These are phyloP conservation scores for Dasypus novemcinctus DNA, from an alignment of 2,113 vertebrate species.

Conservation along the genomic window DNA sequence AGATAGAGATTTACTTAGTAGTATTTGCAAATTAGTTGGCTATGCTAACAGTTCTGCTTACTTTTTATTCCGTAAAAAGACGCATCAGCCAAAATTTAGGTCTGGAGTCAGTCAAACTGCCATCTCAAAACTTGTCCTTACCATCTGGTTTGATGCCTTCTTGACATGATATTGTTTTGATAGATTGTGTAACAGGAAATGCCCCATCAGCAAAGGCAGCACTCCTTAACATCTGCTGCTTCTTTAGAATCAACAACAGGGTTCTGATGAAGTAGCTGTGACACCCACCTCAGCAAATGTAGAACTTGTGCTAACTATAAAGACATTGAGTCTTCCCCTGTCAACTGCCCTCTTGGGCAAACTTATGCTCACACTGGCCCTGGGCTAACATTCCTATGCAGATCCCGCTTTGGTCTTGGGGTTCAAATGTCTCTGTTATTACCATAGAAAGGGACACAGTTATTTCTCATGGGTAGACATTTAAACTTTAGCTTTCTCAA, in stretches of 20 bases:
- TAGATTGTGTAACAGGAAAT: constrained; percentile 45
- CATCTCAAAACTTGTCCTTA: constrained; percentile 53
- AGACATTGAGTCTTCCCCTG: neutral
- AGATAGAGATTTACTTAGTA: neutral
- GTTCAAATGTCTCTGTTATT: neutral
- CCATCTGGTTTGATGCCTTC: constrained; percentile 63
- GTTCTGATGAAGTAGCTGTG: neutral
- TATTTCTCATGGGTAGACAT: neutral
- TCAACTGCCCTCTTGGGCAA: neutral
- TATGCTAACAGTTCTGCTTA: constrained; percentile 45
- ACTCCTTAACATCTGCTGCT: neutral
- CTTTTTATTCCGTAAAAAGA: constrained; percentile 57
- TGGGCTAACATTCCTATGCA: neutral
- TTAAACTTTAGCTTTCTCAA: neutral
- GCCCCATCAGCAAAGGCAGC: constrained; percentile 41
- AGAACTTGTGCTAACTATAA: neutral
- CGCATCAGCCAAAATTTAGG: constrained; percentile 61
- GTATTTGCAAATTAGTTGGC: constrained; percentile 37
- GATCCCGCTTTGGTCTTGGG: neutral
- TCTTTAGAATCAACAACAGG: neutral
- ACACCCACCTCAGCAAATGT: neutral
- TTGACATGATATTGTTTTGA: constrained; percentile 66
- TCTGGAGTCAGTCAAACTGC: constrained; percentile 33
- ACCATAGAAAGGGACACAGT: neutral
- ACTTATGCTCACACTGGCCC: neutral